Base-by-base conservation (phyloP, 2,888 invertebrate species). In the Mythimna pallens region DNA sequence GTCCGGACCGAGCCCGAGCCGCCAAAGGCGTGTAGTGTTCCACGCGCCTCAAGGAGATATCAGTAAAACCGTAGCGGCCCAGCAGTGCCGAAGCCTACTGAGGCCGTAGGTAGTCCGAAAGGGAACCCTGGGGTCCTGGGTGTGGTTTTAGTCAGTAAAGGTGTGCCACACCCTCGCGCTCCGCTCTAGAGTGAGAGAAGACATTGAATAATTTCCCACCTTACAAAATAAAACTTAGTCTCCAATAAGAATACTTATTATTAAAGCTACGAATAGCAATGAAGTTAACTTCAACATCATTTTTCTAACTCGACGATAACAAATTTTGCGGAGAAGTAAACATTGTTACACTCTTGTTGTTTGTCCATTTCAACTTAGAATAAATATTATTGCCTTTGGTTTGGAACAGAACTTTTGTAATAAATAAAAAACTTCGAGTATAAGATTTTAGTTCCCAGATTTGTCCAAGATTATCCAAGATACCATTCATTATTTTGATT, bases 381-480 rank as follows among this genome's bases (percentile, higher is more conserved):
- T 30, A 20, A 54, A 43, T 68, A 54, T 43, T 68, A 68, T 55
- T 68, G n/a, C 6, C 12, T 54, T 68, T 30, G 10, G 25, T 54
- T 52, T 69, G 12, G 17, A 40, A 40, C 25, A 20, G 14, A 69
- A 70, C 64, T 64, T 62, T 12, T 34, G 34, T 20, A 12, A 34
- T 43, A 34, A 47, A 61, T 61, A n/a, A 47, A 30, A 67, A 43
- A 43, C 43, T 43, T 43, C 22, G 9, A 40, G 36, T 40, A 8
- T n/a, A 14, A 61, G 40, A 59, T 43, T 30, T n/a, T 43, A 65
- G 9, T 52, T 40, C 9, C 5, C 30, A 8, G 10, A n/a, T 43
- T 40, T 43, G 59, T 30, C 14, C 4, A n/a, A 22, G 8, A 34
- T 3, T 22, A 17, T 9, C 9, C 9, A 4, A 22, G 22, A 3